These are phyloP conservation scores for Pterocles burchelli DNA, from an alignment of 2,113 vertebrate genomes.

Conservation along the genomic window DNA sequence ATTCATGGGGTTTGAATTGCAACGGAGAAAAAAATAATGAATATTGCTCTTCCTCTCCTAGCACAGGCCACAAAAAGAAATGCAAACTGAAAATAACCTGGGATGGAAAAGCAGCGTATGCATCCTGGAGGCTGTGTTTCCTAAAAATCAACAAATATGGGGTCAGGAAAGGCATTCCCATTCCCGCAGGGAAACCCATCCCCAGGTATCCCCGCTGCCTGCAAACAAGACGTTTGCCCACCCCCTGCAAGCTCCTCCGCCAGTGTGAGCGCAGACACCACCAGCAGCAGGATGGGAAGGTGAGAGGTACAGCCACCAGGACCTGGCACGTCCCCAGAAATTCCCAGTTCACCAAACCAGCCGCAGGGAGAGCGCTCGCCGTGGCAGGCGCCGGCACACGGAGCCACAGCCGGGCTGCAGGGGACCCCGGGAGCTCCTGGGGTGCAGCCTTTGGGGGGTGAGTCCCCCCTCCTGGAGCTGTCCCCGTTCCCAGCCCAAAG, in stretches of 20 bases:
- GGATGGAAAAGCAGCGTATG: rapidly evolving
- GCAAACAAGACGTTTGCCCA: rapidly evolving
- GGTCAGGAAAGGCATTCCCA: background rate
- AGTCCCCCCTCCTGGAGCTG: too few species aligned
- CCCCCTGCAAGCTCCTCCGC: background rate
- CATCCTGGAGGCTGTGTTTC: rapidly evolving
- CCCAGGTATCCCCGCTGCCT: rapidly evolving
- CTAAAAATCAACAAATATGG: rapidly evolving
- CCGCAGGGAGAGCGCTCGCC: too few species aligned
- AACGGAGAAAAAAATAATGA: rapidly evolving
- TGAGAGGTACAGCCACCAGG: too few species aligned
- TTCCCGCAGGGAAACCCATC: background rate
- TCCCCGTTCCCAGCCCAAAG: too few species aligned
- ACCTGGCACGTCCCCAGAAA: too few species aligned
- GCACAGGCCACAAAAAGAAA: background rate
- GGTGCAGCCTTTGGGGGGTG: too few species aligned
- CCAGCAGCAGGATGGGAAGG: background rate
- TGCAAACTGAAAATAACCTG: background rate
- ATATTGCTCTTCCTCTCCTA: background rate
- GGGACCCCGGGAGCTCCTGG: too few species aligned
- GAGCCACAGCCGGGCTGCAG: too few species aligned
- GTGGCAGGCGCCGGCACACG: too few species aligned
- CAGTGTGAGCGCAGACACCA: background rate
- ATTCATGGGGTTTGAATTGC: rapidly evolving
- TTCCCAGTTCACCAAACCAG: too few species aligned